Conservation (phyloP, 2,113 vertebrate genomes). For the Empidonax traillii region DNA sequence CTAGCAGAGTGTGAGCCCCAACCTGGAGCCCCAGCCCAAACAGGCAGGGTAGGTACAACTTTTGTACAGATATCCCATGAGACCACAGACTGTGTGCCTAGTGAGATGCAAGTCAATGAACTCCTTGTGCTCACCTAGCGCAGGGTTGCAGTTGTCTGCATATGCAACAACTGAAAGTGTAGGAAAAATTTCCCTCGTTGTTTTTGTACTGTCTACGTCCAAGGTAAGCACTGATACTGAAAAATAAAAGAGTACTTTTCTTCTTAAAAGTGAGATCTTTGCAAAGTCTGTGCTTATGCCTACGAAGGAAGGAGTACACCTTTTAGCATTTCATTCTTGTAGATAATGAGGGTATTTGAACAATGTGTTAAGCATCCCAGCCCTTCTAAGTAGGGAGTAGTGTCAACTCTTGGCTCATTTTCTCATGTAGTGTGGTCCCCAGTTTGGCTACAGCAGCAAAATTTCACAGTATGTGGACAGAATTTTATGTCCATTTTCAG, state of each 20-base stretch:
- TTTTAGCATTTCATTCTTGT: background rate
- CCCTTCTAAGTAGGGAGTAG: background rate
- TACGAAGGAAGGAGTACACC: background rate
- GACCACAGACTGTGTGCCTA: background rate
- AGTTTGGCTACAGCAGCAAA: background rate
- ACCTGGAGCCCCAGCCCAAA: background rate
- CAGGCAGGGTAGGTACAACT: rapidly evolving
- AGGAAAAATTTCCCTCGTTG: background rate
- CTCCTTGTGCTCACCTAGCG: background rate
- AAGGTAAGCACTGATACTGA: background rate
- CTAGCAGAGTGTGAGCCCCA: background rate
- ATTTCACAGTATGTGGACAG: background rate
- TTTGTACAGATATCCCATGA: background rate
- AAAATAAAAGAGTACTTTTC: background rate
- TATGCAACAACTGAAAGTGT: background rate
- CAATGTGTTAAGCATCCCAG: background rate
- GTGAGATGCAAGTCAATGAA: background rate
- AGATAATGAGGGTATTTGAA: background rate
- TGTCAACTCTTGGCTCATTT: background rate
- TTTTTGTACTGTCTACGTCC: background rate
- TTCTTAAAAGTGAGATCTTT: background rate
- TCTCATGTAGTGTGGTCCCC: background rate
- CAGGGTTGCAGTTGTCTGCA: background rate
- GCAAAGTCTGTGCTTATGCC: background rate
- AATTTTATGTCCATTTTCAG: background rate